Base-by-base conservation (phyloP, 2,888 invertebrate species). In the Ophioninae sp. region DNA sequence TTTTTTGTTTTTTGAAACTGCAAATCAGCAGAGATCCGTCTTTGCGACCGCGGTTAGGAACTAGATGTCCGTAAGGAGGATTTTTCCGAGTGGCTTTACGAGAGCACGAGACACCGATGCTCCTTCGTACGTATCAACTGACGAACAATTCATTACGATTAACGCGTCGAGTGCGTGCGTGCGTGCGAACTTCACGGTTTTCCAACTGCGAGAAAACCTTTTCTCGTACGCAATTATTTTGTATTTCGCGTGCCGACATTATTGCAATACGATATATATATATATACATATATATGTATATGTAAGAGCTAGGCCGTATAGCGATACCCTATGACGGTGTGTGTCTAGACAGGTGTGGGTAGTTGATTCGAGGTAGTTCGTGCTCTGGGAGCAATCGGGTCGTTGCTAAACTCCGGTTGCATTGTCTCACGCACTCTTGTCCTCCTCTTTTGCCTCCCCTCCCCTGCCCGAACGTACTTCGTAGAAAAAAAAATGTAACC, bases 111-210 rank as follows among this genome's bases (percentile, higher is more conserved):
- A 64, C 84, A 79, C 84, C 84, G 76, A 84, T 84, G 82, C 41
- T 82, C 79, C 72, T 37, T 84, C 82, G 84, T 59, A 68, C 84
- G 84, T 84, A 82, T 84, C 84, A 79, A 75, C 72, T 44, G 67
- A 59, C 30, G 57, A 23, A 74, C 61, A 50, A 50, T 17, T 50
- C 13, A 50, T 72, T 69, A 50, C 59, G 59, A 61, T 59, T 7
- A 41, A 61, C 10, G 56, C 73, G 44, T 79, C 73, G 59, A 59
- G 73, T 79, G 73, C 75, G 82, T 84, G 82, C 84, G 84, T 84
- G 84, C 84, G 84, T 84, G 84, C 79, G 84, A 84, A 84, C 82
- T 82, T 84, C 72, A 78, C 79, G 82, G 72, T 84, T 84, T 84
- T 84, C 82, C 82, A 68, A 79, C 82, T 67, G 67, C 82, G 80